A percentile compares a stretch with the other conserved stretches of the same genome.
These are phyloP conservation scores for Halichoerus grypus DNA, from an alignment of 2,113 vertebrate genomes.

Conservation along the genomic window DNA sequence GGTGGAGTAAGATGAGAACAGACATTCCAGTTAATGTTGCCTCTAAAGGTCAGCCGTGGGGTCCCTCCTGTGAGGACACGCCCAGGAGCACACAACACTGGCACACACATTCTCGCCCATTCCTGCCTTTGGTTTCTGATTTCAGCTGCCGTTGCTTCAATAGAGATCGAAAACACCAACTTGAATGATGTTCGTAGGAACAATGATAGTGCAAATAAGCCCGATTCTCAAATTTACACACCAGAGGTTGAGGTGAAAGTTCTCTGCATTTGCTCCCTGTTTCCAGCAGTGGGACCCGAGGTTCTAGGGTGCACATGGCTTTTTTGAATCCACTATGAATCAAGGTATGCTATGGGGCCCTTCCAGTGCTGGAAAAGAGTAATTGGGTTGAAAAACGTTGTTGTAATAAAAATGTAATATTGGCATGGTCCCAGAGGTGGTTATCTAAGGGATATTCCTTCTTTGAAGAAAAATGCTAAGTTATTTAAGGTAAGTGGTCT, in stretches of 20 bases:
- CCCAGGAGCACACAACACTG: background rate
- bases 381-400: background rate
- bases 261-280: background rate
- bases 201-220: background rate
- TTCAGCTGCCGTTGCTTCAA: background rate
- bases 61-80: background rate
- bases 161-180: background rate
- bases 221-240: background rate
- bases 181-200: background rate
- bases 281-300: background rate
- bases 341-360: background rate
- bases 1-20: background rate
- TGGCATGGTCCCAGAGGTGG: background rate
- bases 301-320: background rate
- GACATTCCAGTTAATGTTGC: background rate
- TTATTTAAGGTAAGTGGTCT: constrained; percentile 49
- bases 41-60: background rate
- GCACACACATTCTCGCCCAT: background rate
- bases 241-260: background rate
- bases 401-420: background rate
- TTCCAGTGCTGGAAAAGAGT: background rate
- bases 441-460: background rate
- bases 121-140: background rate
- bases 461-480: constrained; percentile 51
- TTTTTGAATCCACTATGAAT: background rate